Conservation (phyloP, 2,888 invertebrate genomes). For the Cerceris ruficornis region DNA sequence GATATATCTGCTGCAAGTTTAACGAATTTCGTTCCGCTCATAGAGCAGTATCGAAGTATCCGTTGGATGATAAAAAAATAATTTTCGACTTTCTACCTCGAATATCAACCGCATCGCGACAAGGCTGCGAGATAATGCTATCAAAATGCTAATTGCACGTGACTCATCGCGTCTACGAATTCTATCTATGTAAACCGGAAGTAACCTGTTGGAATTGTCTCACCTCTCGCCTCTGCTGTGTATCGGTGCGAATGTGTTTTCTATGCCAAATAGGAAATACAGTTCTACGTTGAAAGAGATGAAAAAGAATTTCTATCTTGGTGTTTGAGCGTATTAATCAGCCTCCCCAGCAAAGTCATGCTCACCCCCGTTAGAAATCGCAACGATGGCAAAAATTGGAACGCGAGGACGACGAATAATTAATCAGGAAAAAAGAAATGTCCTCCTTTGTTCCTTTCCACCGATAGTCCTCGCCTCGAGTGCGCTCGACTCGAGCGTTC, state of each 20-base stretch:
- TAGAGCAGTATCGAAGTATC: not conserved
- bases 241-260: too few relatives aligned
- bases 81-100: too few relatives aligned
- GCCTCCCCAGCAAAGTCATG: not conserved
- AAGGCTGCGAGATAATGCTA: constrained; percentile 26
- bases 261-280: not conserved
- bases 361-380: not conserved
- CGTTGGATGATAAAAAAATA: too few relatives aligned
- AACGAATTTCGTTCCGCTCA: too few relatives aligned
- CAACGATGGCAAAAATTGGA: constrained; percentile 5
- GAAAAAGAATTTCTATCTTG: not conserved
- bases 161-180: constrained; percentile 6
- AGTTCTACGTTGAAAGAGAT: not conserved
- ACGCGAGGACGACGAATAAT: constrained; percentile 33
- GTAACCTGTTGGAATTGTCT: constrained; percentile 30
- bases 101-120: constrained; percentile 7
- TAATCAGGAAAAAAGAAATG: constrained; percentile 29
- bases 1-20: too few relatives aligned
- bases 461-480: constrained; percentile 32
- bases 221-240: not conserved
- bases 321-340: not conserved
- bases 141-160: constrained; percentile 39
- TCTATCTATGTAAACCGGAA: constrained; percentile 37
- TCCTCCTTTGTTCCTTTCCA: constrained; percentile 43
- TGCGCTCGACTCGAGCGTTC: constrained; percentile 47